Conservation (phyloP, 2,888 invertebrate genomes). For the Stenotaenia linearis region DNA sequence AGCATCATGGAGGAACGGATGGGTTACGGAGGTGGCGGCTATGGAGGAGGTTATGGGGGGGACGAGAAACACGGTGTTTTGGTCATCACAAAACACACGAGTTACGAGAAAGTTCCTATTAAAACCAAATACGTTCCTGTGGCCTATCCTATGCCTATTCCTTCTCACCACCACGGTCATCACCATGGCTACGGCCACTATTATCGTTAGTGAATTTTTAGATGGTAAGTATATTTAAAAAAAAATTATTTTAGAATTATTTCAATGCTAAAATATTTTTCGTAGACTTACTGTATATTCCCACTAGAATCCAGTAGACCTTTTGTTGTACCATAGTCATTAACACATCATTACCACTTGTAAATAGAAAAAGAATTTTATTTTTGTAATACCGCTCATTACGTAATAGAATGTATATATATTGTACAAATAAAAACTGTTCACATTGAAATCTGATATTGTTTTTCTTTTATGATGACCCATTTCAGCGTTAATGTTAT, state of each 20-base stretch:
- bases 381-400: no score
- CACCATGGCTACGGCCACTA: conserved; percentile 1
- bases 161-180: background rate
- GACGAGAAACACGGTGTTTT: background rate
- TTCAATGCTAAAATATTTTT: no score
- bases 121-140: background rate
- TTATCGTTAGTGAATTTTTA: background rate
- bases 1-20: background rate
- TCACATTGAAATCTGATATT: no score
- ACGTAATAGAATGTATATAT: no score
- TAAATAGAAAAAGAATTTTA: no score
- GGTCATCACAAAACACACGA: background rate
- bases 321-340: no score
- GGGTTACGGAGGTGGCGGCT: background rate
- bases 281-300: no score
- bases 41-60: background rate
- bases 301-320: no score
- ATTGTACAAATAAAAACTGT: background rate
- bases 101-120: background rate
- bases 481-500: background rate
- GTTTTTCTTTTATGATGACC: background rate
- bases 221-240: background rate
- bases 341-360: background rate
- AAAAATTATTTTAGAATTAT: no score
- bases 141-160: conserved; percentile 15